Evolutionary conservation across 2,888 invertebrate species (phyloP).

Genomic region (Phalera bucephala): DNA sequence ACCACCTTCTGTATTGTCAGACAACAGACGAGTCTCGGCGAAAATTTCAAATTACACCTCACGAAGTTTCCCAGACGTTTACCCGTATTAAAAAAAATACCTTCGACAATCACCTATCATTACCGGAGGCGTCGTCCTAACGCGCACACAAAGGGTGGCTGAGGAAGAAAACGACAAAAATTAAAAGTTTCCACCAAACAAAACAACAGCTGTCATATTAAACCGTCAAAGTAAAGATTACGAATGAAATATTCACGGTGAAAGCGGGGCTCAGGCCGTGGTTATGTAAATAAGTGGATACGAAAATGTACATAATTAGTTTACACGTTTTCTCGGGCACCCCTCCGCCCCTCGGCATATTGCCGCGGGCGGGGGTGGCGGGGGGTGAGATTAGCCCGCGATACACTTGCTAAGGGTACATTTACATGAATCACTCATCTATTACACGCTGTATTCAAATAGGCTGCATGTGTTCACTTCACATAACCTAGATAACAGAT

Average conservation of each 20-base stretch:
- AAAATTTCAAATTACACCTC: slow-evolving; percentile 72
- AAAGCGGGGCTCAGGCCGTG: slow-evolving; percentile 78
- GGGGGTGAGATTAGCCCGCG: slow-evolving; percentile 64
- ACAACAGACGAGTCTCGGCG: slow-evolving; percentile 54
- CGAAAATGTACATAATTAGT: slow-evolving; percentile 83
- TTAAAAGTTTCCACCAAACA: slow-evolving; percentile 81
- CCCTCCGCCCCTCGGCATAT: slow-evolving; percentile 61
- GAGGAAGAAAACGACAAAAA: slow-evolving; percentile 72
- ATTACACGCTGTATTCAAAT: slow-evolving; percentile 69
- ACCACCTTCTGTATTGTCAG: slow-evolving; percentile 52
- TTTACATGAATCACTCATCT: slow-evolving; percentile 79
- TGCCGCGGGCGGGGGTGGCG: slow-evolving; percentile 39
- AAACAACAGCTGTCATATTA: slow-evolving; percentile 82
- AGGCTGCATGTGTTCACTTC: slow-evolving; percentile 71
- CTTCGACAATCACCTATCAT: slow-evolving; percentile 77
- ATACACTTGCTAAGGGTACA: slow-evolving; percentile 78
- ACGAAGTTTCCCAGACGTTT: slow-evolving; percentile 66
- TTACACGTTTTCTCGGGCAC: slow-evolving; percentile 78
- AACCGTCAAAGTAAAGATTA: slow-evolving; percentile 81
- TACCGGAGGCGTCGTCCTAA: slow-evolving; percentile 68
- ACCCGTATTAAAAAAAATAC: slow-evolving; percentile 59
- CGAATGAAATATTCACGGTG: slow-evolving; percentile 83
- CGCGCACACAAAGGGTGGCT: slow-evolving; percentile 69
- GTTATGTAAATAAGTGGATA: slow-evolving; percentile 83
- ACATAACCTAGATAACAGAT: slow-evolving; percentile 68